Evolutionary conservation across 2,888 invertebrate genomes (phyloP).

Genomic region (Hydroisotoma schaefferi): DNA sequence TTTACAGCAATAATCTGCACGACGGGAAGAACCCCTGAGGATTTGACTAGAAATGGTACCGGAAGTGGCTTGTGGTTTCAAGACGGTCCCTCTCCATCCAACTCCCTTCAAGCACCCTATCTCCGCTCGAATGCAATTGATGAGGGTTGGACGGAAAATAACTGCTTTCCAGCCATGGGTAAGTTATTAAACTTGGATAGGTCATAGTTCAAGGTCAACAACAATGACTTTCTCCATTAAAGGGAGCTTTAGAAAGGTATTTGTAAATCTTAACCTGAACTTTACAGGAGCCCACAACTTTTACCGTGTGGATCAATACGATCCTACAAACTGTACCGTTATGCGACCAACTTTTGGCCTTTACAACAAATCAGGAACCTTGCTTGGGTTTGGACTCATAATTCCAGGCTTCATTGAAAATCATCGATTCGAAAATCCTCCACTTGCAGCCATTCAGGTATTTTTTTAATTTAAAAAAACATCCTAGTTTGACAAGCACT

Average conservation of each 20-base stretch:
- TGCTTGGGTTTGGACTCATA: conserved; percentile 41
- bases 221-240: background rate
- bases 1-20: conserved; percentile 38
- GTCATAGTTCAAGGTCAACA: too few relatives aligned
- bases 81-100: conserved; percentile 26
- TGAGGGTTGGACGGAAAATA: conserved; percentile 38
- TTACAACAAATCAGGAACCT: conserved; percentile 28
- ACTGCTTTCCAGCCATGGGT: conserved; percentile 44
- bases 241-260: background rate
- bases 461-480: background rate
- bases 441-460: conserved; percentile 30
- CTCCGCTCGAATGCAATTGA: conserved; percentile 23
- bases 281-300: conserved; percentile 27
- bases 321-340: conserved; percentile 24
- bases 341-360: conserved; percentile 34
- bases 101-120: conserved; percentile 16
- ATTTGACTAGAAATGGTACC: conserved; percentile 31
- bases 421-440: conserved; percentile 35
- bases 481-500: background rate
- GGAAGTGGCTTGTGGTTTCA: conserved; percentile 41
- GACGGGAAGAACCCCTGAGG: conserved; percentile 20
- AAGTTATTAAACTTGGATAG: background rate
- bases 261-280: background rate
- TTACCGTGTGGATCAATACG: conserved; percentile 22
- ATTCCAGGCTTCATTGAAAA: conserved; percentile 28